Evolutionary conservation across 2,797 vertebrate genomes (phyloP).

Genomic region (Chelonia mydas): DNA sequence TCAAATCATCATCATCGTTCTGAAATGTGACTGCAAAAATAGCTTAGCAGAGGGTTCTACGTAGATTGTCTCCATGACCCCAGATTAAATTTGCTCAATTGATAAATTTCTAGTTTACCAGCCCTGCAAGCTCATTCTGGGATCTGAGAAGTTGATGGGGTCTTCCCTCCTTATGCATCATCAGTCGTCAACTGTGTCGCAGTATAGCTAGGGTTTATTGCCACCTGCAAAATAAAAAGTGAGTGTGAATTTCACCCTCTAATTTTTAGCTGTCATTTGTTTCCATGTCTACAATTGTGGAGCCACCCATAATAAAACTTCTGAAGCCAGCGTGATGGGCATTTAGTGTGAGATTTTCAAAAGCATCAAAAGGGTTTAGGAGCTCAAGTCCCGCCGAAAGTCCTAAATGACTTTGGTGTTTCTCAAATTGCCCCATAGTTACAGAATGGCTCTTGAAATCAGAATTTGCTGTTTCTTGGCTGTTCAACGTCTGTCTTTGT

Average conservation of each 20-base stretch:
- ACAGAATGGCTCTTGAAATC: background rate
- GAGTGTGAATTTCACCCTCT: background rate
- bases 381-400: rapidly evolving
- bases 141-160: rapidly evolving
- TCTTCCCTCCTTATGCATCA: background rate
- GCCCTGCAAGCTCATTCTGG: background rate
- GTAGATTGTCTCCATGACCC: background rate
- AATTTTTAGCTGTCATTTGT: background rate
- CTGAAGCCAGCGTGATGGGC: background rate
- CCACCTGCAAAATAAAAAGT: background rate
- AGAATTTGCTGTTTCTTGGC: background rate
- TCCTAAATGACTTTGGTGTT: rapidly evolving
- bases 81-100: background rate
- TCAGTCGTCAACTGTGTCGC: background rate
- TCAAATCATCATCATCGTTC: background rate
- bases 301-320: background rate
- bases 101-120: background rate
- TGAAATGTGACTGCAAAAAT: background rate
- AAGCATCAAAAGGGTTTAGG: background rate
- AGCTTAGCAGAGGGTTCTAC: background rate
- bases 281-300: background rate
- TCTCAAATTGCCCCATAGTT: rapidly evolving
- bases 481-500: background rate
- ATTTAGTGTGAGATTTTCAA: background rate
- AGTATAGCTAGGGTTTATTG: background rate